Base-by-base conservation (phyloP, 2,797 vertebrate genomes). In the Ctenopoma multispine region DNA sequence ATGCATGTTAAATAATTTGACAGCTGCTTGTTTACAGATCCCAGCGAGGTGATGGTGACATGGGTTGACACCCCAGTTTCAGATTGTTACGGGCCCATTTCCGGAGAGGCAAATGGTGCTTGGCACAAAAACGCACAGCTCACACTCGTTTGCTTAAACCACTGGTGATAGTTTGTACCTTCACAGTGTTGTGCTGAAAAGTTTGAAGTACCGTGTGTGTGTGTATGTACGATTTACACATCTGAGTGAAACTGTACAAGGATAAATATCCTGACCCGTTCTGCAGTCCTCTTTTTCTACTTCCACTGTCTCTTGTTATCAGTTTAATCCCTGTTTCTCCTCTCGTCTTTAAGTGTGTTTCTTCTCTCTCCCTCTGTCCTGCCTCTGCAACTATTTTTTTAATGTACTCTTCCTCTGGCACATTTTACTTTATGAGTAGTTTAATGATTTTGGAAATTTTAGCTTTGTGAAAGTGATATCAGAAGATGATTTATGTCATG, bases 21-120 rank as follows among this genome's bases (percentile, higher is more conserved):
- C 89, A 87, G 91, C 89, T 91, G 84, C 73, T 74, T 88, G 85
- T 92, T 91, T 92, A 86, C 87, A 83, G 85, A 89, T 80, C 69
- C 76, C 78, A 82, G 80, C 84, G 57, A 69, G 86, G 87, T 81
- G 81, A 72, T 44, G 49, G 75, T 36, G 58, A 74, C 74, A 21
- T 64, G 86, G 83, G 82, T 66, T 72, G 89, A 92, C 91, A 91
- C 90, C 88, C 76, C 64, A 2, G 77, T 70, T 80, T 81, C 74
- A 87, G 78, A 78, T 58, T 70, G 74, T 86, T 74, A 70, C 59
- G 59, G 89, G 84, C 72, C 69, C 48, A 43, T 84, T 87, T 90
- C 88, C 84, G 90, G 55, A 56, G 63, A 84, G 77, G 86, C 90
- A 93, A 93, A 91, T 87, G 90, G 91, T 79, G 78, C 78, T 85